Evolutionary conservation across 2,797 vertebrate genomes (phyloP).

Genomic region (Nyctalus aviator): DNA sequence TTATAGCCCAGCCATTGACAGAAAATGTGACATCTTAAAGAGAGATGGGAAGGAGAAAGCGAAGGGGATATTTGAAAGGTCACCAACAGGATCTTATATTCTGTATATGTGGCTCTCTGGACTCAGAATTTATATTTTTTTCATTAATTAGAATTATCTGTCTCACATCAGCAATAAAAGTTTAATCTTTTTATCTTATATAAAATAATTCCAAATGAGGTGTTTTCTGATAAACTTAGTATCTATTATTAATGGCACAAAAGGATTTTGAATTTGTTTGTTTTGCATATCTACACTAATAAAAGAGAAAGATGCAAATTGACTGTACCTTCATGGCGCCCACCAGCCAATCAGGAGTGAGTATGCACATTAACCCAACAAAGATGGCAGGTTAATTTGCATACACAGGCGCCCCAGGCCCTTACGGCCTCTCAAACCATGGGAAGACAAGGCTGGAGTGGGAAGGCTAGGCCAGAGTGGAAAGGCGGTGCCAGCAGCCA

Average conservation of each 20-base stretch:
- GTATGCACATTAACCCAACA: too few relatives aligned
- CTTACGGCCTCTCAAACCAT: too few relatives aligned
- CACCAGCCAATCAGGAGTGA: too few relatives aligned
- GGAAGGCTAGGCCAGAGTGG: too few relatives aligned
- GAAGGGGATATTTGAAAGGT: constrained; percentile 31
- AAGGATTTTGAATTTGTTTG: background rate
- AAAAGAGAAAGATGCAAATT: too few relatives aligned
- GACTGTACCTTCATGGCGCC: too few relatives aligned
- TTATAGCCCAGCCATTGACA: constrained; percentile 35
- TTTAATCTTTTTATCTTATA: background rate
- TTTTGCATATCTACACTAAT: too few relatives aligned
- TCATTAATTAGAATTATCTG: constrained; percentile 38
- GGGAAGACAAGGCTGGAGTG: too few relatives aligned
- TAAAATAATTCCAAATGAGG: background rate
- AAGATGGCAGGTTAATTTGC: too few relatives aligned
- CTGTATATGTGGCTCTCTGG: background rate
- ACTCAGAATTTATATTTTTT: constrained; percentile 48
- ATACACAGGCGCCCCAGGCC: too few relatives aligned
- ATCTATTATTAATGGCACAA: constrained; percentile 15
- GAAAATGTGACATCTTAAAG: constrained; percentile 52
- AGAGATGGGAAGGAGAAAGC: background rate
- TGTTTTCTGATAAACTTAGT: constrained; percentile 59
- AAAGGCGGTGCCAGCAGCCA: too few relatives aligned
- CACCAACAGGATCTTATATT: background rate
- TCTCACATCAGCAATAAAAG: background rate